Percentiles rank a stretch among this genome's conserved stretches.
These are phyloP conservation scores for Dermochelys coriacea DNA, from an alignment of 2,797 vertebrate genomes.

Conservation along the genomic window DNA sequence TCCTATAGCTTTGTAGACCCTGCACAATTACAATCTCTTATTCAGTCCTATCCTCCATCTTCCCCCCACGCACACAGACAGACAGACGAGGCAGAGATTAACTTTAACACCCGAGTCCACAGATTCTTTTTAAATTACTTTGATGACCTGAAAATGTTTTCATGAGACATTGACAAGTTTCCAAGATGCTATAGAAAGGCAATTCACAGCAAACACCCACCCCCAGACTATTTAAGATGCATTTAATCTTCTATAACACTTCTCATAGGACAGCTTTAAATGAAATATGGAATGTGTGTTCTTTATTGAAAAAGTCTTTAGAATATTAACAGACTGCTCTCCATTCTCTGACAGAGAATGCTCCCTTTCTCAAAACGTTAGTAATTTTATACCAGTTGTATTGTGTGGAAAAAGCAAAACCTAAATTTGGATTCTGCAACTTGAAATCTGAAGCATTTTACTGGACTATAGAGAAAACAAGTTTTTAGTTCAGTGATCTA, in stretches of 20 bases:
- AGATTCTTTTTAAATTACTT: neutral
- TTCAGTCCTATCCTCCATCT: neutral
- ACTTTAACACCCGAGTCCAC: neutral
- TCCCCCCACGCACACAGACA: neutral
- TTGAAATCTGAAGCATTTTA: neutral
- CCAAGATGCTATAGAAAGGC: neutral
- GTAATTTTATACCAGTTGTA: constrained; percentile 33
- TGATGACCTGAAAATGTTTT: neutral
- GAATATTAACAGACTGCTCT: neutral
- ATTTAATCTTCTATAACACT: neutral
- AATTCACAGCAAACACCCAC: neutral
- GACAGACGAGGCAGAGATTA: neutral
- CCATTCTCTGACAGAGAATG: neutral
- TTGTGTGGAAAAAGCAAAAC: constrained; percentile 45
- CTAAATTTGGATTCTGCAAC: neutral
- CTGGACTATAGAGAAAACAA: neutral
- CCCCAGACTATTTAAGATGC: neutral
- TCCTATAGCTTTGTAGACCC: neutral
- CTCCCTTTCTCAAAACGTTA: neutral
- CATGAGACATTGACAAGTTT: neutral
- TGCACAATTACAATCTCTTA: neutral
- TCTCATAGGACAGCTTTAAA: constrained; percentile 13
- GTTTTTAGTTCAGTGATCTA: neutral
- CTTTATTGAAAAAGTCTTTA: neutral
- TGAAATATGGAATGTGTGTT: neutral